phyloP scores from a whole-genome alignment of 2,888 invertebrate species.

The Tridacna crocea region DNA sequence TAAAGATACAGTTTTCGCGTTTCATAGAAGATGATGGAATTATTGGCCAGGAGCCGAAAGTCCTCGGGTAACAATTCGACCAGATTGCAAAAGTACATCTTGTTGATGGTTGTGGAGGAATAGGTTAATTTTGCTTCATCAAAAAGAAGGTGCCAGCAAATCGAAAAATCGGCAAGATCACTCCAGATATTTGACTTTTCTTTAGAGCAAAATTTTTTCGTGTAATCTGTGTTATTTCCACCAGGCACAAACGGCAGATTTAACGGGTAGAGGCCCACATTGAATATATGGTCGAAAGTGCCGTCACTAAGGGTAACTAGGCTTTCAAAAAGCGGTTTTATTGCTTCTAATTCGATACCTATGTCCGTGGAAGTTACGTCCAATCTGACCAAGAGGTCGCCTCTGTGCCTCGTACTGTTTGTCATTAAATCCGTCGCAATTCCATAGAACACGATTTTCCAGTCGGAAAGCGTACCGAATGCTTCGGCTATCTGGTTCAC shows the following conservation, averaged over 20 bases:
- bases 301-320: too few relatives aligned
- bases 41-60: slow-evolving; percentile 5
- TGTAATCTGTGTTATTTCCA: background rate
- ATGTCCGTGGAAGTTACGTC: too few relatives aligned
- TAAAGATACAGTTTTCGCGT: background rate
- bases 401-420: too few relatives aligned
- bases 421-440: background rate
- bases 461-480: background rate
- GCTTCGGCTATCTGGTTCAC: background rate
- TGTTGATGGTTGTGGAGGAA: background rate
- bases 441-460: background rate
- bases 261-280: background rate
- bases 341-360: too few relatives aligned
- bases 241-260: background rate
- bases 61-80: background rate
- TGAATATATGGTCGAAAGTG: too few relatives aligned
- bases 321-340: too few relatives aligned
- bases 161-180: background rate
- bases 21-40: slow-evolving; percentile 5
- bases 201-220: background rate
- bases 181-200: background rate
- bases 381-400: too few relatives aligned
- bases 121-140: background rate
- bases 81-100: slow-evolving; percentile 8
- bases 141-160: background rate